These are phyloP conservation scores for Pteromalus puparum DNA, from an alignment of 1,140 invertebrate species.

Conservation along the genomic window DNA sequence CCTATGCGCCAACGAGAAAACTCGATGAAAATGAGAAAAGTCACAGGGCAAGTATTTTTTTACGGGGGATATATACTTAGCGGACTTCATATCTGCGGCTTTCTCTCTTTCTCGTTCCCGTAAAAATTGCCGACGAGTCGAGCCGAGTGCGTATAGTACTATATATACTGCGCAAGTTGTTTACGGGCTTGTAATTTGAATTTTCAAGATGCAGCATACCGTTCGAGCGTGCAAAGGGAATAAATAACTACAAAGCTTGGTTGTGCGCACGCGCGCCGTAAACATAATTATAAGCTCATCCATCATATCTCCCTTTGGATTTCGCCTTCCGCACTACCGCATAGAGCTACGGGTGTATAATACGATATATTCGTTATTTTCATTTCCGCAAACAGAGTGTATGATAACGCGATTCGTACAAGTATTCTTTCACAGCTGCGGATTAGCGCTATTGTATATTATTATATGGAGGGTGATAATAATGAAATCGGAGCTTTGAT, in stretches of 20 bases:
- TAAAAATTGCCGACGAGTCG: constrained; percentile 4
- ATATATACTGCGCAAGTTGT: background rate
- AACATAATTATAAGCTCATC: constrained; percentile 36
- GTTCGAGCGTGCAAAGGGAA: background rate
- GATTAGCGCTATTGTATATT: too few species aligned
- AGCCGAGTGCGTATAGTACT: background rate
- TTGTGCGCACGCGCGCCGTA: background rate
- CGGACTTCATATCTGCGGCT: background rate
- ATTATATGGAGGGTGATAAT: too few species aligned
- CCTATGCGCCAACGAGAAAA: background rate
- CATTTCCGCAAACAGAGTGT: too few species aligned
- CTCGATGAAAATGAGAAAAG: constrained; percentile 2
- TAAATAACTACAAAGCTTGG: constrained; percentile 1
- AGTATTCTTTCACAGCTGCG: too few species aligned
- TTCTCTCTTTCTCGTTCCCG: background rate
- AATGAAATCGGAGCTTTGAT: background rate
- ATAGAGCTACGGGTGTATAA: too few species aligned
- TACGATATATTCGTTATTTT: background rate
- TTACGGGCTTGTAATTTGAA: constrained; percentile 17
- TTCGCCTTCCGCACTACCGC: background rate
- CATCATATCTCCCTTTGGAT: background rate
- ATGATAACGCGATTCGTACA: too few species aligned
- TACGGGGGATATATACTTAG: background rate
- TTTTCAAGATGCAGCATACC: constrained; percentile 36
- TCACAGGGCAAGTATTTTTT: too few species aligned